A percentile compares a stretch with the other conserved stretches of the same genome.
phyloP scores from a whole-genome alignment of 2,888 invertebrate species.

The Lobophora halterata region DNA sequence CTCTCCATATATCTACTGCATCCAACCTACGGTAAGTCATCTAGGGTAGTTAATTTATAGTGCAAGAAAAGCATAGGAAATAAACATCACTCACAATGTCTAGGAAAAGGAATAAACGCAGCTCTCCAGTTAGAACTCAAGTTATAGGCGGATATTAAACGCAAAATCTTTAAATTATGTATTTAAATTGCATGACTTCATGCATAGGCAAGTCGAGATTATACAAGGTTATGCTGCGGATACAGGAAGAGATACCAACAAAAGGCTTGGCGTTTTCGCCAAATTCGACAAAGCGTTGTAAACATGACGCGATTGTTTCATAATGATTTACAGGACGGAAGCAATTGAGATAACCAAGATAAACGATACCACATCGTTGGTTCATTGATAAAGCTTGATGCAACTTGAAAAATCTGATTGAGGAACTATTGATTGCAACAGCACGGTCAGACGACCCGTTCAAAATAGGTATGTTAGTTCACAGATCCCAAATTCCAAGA shows the following conservation, averaged over 20 bases:
- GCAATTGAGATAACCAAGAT: not conserved
- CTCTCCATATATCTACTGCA: no score
- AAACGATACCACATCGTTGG: conserved; percentile 2
- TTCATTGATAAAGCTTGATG: conserved; percentile 1
- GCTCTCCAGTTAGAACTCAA: no score
- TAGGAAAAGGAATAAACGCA: conserved; percentile 10
- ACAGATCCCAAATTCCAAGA: no score
- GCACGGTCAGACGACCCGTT: no score
- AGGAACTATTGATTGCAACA: not conserved
- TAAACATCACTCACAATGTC: conserved; percentile 4
- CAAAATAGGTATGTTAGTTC: no score
- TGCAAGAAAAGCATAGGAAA: no score
- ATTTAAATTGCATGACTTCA: conserved; percentile 24
- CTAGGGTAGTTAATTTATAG: no score
- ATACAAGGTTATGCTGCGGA: conserved; percentile 22
- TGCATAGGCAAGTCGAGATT: conserved; percentile 22
- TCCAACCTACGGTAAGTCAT: no score
- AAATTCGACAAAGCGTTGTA: not conserved
- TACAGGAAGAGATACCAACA: conserved; percentile 16
- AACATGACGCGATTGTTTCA: conserved; percentile 1
- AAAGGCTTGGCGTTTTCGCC: conserved; percentile 4
- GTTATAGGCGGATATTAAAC: no score
- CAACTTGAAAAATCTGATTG: no score
- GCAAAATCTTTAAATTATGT: conserved; percentile 12
- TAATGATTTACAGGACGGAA: not conserved